Conservation (phyloP, 1,140 invertebrate species). For the Polypedilum pembai region DNA sequence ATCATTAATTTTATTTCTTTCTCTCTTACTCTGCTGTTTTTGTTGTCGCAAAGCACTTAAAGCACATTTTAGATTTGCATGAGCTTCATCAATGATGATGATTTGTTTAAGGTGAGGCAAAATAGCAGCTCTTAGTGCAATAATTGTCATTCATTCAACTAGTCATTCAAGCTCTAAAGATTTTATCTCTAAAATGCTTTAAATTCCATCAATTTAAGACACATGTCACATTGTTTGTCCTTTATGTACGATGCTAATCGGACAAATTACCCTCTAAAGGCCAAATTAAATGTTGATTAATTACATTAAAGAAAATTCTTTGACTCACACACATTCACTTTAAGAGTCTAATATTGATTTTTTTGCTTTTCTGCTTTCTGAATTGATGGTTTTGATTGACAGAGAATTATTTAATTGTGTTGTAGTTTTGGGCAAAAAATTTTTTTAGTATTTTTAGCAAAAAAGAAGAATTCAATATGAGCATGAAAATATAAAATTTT, state of each 20-base stretch:
- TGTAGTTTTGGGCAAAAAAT: too few relatives aligned
- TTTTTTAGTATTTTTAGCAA: too few relatives aligned
- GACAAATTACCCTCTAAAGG: neutral
- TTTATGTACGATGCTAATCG: neutral
- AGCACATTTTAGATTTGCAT: neutral
- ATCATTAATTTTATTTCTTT: conserved; percentile 9
- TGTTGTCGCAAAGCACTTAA: neutral
- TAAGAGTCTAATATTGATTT: too few relatives aligned
- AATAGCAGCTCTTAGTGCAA: neutral
- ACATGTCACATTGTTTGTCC: neutral
- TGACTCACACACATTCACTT: too few relatives aligned
- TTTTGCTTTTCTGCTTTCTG: too few relatives aligned
- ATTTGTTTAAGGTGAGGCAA: neutral
- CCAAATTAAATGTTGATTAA: conserved; percentile 14
- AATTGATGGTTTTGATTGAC: too few relatives aligned
- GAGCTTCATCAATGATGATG: neutral
- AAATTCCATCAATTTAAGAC: neutral
- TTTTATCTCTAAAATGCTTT: neutral
- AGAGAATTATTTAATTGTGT: too few relatives aligned
- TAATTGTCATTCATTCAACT: neutral
- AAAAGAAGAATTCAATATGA: too few relatives aligned
- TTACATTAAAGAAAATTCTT: neutral
- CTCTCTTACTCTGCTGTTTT: neutral
- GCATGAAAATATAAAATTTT: too few relatives aligned
- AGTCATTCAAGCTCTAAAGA: neutral